These are phyloP conservation scores for Sturnira hondurensis DNA, from an alignment of 2,113 vertebrate species.

Conservation along the genomic window DNA sequence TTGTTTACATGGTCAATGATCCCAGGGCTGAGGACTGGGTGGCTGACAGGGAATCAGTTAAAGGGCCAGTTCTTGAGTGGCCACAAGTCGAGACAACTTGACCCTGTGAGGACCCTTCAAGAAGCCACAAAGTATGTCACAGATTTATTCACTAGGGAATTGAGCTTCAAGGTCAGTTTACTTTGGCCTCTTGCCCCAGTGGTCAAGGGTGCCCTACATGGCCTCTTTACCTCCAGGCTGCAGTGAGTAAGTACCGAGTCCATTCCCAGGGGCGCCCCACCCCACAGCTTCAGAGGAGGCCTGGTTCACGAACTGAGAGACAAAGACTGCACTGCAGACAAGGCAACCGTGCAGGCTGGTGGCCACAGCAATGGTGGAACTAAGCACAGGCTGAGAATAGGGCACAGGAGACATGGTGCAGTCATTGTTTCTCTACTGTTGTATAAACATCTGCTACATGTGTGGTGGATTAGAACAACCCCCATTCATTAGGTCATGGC, in stretches of 20 bases:
- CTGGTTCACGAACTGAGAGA: background rate
- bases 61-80: background rate
- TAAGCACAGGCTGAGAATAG: background rate
- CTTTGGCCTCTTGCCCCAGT: background rate
- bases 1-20: background rate
- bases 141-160: background rate
- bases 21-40: background rate
- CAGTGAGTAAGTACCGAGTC: background rate
- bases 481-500: background rate
- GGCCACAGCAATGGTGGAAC: too few species aligned
- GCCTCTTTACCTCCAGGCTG: background rate
- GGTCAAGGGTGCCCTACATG: background rate
- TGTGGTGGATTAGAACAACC: background rate
- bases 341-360: too few species aligned
- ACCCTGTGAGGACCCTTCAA: background rate
- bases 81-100: background rate
- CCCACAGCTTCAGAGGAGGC: background rate
- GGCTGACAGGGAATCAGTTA: background rate
- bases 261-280: background rate
- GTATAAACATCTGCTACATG: background rate
- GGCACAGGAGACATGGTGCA: rapidly evolving
- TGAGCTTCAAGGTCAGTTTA: background rate
- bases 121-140: background rate
- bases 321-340: background rate
- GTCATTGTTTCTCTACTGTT: background rate